Evolutionary conservation across 2,113 vertebrate genomes (phyloP), one percentile per base, ranked within the genome.

Genomic region (Siniperca chuatsi): DNA sequence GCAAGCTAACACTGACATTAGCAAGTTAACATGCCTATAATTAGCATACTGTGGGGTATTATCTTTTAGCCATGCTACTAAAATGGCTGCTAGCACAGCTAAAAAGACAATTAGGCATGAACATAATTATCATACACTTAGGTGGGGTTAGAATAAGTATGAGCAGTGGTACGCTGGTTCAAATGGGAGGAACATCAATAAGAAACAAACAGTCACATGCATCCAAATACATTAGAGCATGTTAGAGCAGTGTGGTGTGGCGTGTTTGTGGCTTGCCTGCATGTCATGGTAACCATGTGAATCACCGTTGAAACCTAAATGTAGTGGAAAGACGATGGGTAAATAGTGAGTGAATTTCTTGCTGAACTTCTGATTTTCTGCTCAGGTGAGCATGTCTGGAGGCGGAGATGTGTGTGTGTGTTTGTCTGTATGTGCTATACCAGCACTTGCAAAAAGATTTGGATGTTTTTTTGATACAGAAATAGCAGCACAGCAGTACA

Each of bases 311-410:
- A 82, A 84, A 76, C 79, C 78, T 75, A 90, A 91, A 92, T 85
- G 81, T 87, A 85, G 88, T 91, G 86, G 87, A 92, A 93, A 86
- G 89, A 88, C 3, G 40, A 61, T 86, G 88, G 78, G 82, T 86
- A 90, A 89, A 90, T 69, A 75, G 75, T 74, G 83, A 86, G 81
- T 79, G 90, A 87, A 84, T 87, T 91, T 94, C 86, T 92, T 91
- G 92, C 90, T 92, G 86, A 94, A 94, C 90, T 89, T 94, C 83
- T 90, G 91, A 94, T 95, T 94, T 92, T 92, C 87, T 93, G 93
- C 94, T 94, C 46, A 76, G 83, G 89, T 90, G 88, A 94, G 93
- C 94, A 67, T 93, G 92, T 92, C 89, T 84, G 58, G 78, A 87
- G 81, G 80, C 50, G 65, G 82, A 82, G 78, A 83, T 21, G 13